A percentile compares a stretch with the other conserved stretches of the same genome.
These are phyloP conservation scores for Brachionus koreanus DNA, from an alignment of 1,140 invertebrate species.

Conservation along the genomic window DNA sequence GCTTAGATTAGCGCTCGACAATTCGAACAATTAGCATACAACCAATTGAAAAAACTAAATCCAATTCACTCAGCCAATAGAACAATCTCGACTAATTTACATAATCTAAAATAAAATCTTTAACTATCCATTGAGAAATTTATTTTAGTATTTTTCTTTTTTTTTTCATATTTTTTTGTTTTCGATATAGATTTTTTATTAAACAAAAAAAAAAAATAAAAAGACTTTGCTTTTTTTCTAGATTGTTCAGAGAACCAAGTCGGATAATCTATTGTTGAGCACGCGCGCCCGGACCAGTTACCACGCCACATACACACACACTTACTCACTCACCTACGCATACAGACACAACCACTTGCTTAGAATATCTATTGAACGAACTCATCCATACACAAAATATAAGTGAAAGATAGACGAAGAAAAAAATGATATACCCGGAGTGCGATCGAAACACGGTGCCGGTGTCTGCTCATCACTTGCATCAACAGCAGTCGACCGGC, in stretches of 20 bases:
- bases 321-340: neutral
- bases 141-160: neutral
- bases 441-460: conserved; percentile 33
- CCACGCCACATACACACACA: neutral
- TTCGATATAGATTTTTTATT: neutral
- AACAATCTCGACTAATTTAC: neutral
- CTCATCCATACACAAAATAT: too few relatives aligned
- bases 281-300: neutral
- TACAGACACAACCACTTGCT: neutral
- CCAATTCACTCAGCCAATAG: neutral
- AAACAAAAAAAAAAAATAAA: neutral
- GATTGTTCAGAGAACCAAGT: neutral
- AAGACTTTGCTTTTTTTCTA: neutral
- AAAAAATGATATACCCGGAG: neutral
- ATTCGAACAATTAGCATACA: neutral
- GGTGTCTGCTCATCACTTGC: neutral
- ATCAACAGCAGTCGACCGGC: neutral
- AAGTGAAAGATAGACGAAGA: too few relatives aligned
- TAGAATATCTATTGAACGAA: too few relatives aligned
- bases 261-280: neutral
- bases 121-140: conserved; percentile 18
- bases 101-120: conserved; percentile 21
- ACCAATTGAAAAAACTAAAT: neutral
- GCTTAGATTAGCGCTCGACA: neutral
- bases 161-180: neutral